Conservation (phyloP, 2,113 vertebrate genomes). For the Malaclemys terrapin region DNA sequence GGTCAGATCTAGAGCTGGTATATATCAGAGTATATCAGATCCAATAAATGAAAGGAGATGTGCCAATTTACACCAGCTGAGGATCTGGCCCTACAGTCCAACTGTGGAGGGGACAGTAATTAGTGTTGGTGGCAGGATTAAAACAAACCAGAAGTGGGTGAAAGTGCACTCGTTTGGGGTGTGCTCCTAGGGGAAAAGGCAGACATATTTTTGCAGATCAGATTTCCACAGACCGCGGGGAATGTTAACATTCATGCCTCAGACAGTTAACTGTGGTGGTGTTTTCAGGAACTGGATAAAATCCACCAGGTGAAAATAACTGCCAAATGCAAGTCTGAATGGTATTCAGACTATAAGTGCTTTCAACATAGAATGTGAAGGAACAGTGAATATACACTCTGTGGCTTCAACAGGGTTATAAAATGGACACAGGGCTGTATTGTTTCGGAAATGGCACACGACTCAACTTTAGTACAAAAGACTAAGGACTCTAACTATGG, state of each 20-base stretch:
- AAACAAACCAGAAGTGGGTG: neutral
- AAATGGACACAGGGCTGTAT: neutral
- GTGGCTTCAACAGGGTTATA: neutral
- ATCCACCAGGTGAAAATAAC: neutral
- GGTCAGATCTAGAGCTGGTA: neutral
- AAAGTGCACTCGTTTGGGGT: neutral
- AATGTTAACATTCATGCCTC: neutral
- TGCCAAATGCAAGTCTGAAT: fast-evolving
- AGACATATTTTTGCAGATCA: neutral
- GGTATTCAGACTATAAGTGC: neutral
- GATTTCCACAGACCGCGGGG: neutral
- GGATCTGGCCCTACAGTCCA: neutral
- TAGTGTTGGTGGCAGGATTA: neutral
- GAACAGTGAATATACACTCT: fast-evolving
- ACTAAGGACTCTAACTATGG: neutral
- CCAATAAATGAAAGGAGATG: neutral
- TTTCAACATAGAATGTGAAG: neutral
- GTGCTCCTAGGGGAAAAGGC: neutral
- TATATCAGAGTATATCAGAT: neutral
- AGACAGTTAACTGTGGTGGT: fast-evolving
- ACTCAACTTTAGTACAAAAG: neutral
- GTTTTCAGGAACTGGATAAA: neutral
- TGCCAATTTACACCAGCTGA: fast-evolving
- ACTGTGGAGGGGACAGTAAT: neutral
- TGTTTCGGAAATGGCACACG: neutral